Base-by-base conservation (phyloP, 1,140 invertebrate genomes). In the Apolygus lucorum region DNA sequence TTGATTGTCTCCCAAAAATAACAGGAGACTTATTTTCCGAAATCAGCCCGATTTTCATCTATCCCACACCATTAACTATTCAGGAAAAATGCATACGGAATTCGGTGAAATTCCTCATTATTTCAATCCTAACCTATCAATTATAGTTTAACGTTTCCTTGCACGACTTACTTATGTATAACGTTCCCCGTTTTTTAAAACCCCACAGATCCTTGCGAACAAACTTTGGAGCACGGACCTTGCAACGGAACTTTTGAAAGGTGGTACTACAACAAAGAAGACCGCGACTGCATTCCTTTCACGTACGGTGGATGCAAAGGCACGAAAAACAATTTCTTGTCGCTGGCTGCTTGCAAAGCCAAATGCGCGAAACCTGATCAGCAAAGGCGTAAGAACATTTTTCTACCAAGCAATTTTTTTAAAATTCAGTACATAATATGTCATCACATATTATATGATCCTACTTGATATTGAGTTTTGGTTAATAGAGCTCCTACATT, bases 271-370 rank as follows among this genome's bases (percentile, higher is more conserved):
- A 87, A 95, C 76, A 84, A 87, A 72, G 83, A 87, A 70, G 79
- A 83, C 24, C 82, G 84, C 72, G 80, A 80, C 34, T 96, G 94
- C 77, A 82, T 87, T 74, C 80, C 84, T 74, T 96, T 97, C 80
- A 81, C 75, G 1, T 97, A 94, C 80, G 92, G 93, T 21, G 95
- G 95, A 24, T 97, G 95, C 80, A 91, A 90, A 77, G 91, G 89
- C 28, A 97, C 95, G 80, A 80, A 84, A 69, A 98, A 97, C 80
- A 89, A 93, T 73, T 96, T 95, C 81, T 81, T 83, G 2, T 88
- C 89, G 0, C 87, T 93, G 76, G 82, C 86, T 68, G 88, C 92
- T 62, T 97, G 95, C 76, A 82, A 84, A 73, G 86, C 89, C 75
- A 85, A 86, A 68, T 93, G 92, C 77, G 78, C 87, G 52, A 83